Evolutionary conservation across 2,797 vertebrate genomes (phyloP), one percentile per base, ranked within the genome.

Genomic region (Sardinella longiceps): DNA sequence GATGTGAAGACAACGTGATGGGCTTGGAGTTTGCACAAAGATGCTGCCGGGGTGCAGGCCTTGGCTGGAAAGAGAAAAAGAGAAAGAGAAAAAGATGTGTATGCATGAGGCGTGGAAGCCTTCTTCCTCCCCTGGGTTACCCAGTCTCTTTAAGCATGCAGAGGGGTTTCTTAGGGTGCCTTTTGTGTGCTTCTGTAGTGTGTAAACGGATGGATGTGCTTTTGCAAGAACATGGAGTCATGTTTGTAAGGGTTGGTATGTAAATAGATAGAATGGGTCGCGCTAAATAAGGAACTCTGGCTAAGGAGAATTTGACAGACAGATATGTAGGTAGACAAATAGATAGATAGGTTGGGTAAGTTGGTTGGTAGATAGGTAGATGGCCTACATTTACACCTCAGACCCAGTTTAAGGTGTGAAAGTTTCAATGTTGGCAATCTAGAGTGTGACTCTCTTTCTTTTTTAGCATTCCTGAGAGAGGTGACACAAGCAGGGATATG

Each of bases 391-490:
- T 70, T 33, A 20, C 15, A 37, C 6, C 66, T 37, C 30, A 74
- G 66, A 74, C 66, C 66, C 30, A 74, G 30, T 74, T 74, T 74
- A 63, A 63, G 25, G 66, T 14, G 30, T 37, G 66, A 74, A 74
- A 74, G 66, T 74, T 74, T 74, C 30, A 15, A 4, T 15, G 4
- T 70, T 30, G 33, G 4, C 30, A 37, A 74, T 74, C 30, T 74
- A 33, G 30, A 70, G 66, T 30, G 30, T 7, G 30, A 30, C 66
- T 30, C 18, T 74, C 39, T 6, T 37, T 60, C 23, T 85, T 85
- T 80, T 85, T 88, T 86, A 74, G 46, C 28, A 0, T 10, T 11
- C 60, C 10, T 9, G 33, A 74, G 66, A 74, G 66, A 74, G 66
- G 14, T 74, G 66, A 74, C 66, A 74, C 66, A 15, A 74, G 30